Base-by-base conservation (phyloP, 2,888 invertebrate genomes). In the Xestia ashworthii region DNA sequence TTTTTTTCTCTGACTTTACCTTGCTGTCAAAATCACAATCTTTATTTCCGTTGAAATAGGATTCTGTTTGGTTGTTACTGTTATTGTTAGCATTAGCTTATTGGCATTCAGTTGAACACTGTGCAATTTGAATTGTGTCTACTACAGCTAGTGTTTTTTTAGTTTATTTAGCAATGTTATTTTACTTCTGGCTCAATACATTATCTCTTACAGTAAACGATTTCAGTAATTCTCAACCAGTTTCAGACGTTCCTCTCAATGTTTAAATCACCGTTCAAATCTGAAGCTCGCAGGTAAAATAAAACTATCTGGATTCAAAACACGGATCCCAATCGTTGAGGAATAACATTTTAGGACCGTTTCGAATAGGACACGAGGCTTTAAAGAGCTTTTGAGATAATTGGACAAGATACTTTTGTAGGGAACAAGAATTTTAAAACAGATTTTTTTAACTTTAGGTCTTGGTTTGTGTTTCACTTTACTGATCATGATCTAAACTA, bases 371-470 rank as follows among this genome's bases (percentile, higher is more conserved):
- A 65, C 67, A 25, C 12, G 58, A 64, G 44, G 81, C 64, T 53
- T 72, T 80, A 48, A 76, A 72, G 71, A 65, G 71, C 74, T 74
- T 55, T 85, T 25, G 44, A 82, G 65, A 85, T 82, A 85, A 82
- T 82, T 82, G 82, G 71, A 75, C 82, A 48, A 72, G 72, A 80
- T 84, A 69, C 68, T 72, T 58, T 84, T 69, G 64, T 8, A 55
- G 25, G 8, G 55, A 38, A 46, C 48, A 14, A 16, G 71, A 71
- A 81, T 83, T 83, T 78, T 78, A 78, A 78, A 62, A 25, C 25
- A 41, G 62, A 16, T 46, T 78, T 53, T n/a, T 5, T 19, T 68
- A 22, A 38, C 0, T 69, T 79, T 44, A 12, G 38, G 53, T 77
- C 50, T 50, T 5, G 50, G 22, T 16, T 68, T 11, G 6, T 67